Percentiles rank a stretch among this genome's conserved stretches.
Evolutionary conservation across 2,113 vertebrate species (phyloP).

Genomic region (Cephalopterus ornatus): DNA sequence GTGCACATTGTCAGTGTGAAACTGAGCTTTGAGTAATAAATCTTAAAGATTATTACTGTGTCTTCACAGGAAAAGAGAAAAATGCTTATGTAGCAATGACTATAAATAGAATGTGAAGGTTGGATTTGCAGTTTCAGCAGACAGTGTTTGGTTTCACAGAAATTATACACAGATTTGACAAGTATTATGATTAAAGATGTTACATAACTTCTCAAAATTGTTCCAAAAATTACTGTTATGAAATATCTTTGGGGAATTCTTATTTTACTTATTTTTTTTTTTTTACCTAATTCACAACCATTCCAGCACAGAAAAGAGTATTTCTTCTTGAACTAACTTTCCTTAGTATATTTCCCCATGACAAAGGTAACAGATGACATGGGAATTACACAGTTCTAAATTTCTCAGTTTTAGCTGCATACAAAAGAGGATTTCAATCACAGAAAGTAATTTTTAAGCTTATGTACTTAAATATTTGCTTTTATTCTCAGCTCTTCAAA

Average conservation of each 20-base stretch:
- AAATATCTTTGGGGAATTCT: background rate
- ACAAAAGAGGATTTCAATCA: background rate
- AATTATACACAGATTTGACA: background rate
- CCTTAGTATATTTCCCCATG: background rate
- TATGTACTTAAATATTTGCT: background rate
- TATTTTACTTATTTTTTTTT: background rate
- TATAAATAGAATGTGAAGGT: background rate
- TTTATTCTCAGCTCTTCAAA: background rate
- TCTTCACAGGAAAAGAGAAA: constrained; percentile 3
- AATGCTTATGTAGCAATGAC: background rate
- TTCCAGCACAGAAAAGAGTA: background rate
- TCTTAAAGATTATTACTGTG: background rate
- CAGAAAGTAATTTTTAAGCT: background rate
- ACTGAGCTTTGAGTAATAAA: background rate
- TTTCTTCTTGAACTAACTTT: background rate
- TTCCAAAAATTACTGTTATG: background rate
- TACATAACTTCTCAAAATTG: background rate
- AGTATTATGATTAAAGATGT: background rate
- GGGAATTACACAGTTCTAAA: background rate
- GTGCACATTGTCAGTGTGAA: background rate
- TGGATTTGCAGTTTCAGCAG: constrained; percentile 14
- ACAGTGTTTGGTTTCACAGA: background rate
- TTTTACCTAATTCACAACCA: background rate
- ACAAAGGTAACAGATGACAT: background rate
- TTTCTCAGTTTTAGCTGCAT: background rate